phyloP scores from a whole-genome alignment of 2,888 invertebrate species.

The Synergus laeviventris region DNA sequence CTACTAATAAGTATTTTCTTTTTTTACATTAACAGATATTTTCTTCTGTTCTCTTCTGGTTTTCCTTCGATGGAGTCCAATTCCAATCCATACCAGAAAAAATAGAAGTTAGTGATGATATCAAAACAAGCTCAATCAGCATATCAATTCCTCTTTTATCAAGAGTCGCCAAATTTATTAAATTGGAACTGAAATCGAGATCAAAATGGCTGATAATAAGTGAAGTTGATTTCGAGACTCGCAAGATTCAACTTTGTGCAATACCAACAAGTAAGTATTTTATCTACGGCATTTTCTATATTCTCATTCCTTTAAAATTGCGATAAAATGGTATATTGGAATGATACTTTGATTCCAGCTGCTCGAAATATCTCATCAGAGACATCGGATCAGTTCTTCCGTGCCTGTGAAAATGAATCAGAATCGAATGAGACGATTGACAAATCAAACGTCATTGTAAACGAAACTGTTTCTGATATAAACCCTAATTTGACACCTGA shows the following conservation, averaged over 20 bases:
- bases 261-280: slow-evolving; percentile 21
- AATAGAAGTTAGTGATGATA: slow-evolving; percentile 80
- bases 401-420: slow-evolving; percentile 52
- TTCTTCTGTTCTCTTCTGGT: slow-evolving; percentile 85
- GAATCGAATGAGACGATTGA: slow-evolving; percentile 44
- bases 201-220: slow-evolving; percentile 93
- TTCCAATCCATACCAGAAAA: slow-evolving; percentile 84
- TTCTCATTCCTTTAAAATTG: background rate
- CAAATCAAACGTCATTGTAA: slow-evolving; percentile 56
- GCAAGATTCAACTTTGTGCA: slow-evolving; percentile 73
- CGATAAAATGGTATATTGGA: background rate
- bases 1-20: slow-evolving; percentile 42
- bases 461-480: slow-evolving; percentile 65
- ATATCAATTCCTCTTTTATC: slow-evolving; percentile 86
- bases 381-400: slow-evolving; percentile 49
- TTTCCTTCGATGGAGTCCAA: slow-evolving; percentile 86
- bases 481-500: slow-evolving; percentile 76
- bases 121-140: slow-evolving; percentile 77
- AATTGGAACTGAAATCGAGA: slow-evolving; percentile 85
- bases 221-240: slow-evolving; percentile 90
- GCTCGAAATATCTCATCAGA: slow-evolving; percentile 53
- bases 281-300: no score
- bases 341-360: slow-evolving; percentile 49
- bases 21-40: slow-evolving; percentile 80
- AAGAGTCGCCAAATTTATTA: slow-evolving; percentile 86